phyloP scores from a whole-genome alignment of 2,113 vertebrate species.

The Ariopsis seemanni region DNA sequence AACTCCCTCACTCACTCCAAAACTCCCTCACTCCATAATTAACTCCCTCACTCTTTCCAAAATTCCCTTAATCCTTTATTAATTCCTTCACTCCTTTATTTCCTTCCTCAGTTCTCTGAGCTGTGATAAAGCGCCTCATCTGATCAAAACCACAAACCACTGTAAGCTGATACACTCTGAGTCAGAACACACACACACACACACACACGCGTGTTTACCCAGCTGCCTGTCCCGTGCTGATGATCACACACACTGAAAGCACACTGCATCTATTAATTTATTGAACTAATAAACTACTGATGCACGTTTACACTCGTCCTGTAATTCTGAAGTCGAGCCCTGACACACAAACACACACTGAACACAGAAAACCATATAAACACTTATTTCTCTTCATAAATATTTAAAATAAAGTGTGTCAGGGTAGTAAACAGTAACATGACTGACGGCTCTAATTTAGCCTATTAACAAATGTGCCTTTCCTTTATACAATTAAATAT shows the following conservation, averaged over 20 bases:
- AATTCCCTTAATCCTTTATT: background rate
- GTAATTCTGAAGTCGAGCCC: no score
- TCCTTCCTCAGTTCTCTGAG: background rate
- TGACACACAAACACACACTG: background rate
- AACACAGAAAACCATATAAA: background rate
- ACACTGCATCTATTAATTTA: background rate
- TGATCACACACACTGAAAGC: background rate
- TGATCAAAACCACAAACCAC: constrained; percentile 3
- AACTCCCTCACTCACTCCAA: background rate
- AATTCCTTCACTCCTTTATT: background rate
- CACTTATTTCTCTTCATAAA: background rate
- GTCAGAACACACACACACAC: background rate
- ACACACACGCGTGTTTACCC: constrained; percentile 4
- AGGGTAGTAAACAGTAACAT: no score
- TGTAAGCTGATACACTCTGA: background rate
- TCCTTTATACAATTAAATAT: no score
- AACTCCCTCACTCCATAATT: background rate
- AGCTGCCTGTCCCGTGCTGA: background rate
- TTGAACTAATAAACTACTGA: background rate
- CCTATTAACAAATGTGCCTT: no score
- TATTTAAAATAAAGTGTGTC: no score
- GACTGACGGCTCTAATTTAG: no score
- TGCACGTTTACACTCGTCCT: background rate
- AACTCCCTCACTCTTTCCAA: background rate
- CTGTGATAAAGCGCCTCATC: background rate